Conservation (phyloP, 2,888 invertebrate species). For the Piscicola geometra region DNA sequence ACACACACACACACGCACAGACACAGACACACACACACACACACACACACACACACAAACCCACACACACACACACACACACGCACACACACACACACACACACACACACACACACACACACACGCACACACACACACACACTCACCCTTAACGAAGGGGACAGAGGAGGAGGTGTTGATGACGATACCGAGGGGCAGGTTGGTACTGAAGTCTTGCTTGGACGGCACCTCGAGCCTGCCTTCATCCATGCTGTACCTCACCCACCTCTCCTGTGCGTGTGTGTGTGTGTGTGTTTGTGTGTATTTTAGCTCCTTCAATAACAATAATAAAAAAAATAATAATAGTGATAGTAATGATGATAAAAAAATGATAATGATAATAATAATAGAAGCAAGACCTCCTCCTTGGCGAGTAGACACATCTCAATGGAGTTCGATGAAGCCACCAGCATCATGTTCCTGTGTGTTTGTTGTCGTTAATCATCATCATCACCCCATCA, state of each 20-base stretch:
- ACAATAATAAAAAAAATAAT: background rate
- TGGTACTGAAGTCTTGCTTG: background rate
- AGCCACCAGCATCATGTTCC: slow-evolving; percentile 70
- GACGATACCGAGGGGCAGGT: background rate
- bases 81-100: no score
- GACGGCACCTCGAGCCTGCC: slow-evolving; percentile 69
- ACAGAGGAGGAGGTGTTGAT: background rate
- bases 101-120: no score
- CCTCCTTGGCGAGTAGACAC: slow-evolving; percentile 19
- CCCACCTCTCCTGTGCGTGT: slow-evolving; percentile 62
- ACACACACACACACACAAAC: no score
- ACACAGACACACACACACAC: no score
- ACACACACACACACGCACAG: no score
- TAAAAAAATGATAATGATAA: no score
- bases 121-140: no score
- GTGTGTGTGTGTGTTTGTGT: no score
- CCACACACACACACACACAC: no score
- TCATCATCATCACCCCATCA: background rate
- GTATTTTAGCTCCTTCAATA: no score
- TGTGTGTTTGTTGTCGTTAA: slow-evolving; percentile 47
- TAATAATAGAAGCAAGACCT: no score
- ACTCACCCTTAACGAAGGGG: background rate
- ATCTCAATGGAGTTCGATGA: slow-evolving; percentile 83
- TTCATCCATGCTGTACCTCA: slow-evolving; percentile 71
- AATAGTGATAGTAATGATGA: background rate